Evolutionary conservation across 2,888 invertebrate genomes (phyloP).

Genomic region (Troides oblongomaculatus): DNA sequence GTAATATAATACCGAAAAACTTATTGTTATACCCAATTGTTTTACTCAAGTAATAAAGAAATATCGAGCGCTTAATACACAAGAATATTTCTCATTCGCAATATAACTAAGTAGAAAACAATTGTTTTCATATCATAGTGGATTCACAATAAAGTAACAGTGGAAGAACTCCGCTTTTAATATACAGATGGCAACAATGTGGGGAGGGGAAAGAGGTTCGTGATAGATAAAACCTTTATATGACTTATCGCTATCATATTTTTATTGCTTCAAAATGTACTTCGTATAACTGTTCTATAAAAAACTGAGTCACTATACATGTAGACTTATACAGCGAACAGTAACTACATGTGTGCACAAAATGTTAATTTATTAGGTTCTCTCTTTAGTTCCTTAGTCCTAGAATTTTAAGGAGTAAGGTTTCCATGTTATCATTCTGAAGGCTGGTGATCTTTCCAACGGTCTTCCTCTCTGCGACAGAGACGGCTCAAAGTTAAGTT

Average conservation of each 20-base stretch:
- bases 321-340: neutral
- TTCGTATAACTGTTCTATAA: slow-evolving; percentile 1
- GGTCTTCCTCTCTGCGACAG: too few relatives aligned
- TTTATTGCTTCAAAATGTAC: slow-evolving; percentile 13
- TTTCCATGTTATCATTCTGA: too few relatives aligned
- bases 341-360: neutral
- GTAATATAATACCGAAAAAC: neutral
- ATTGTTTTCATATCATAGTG: neutral
- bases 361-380: neutral
- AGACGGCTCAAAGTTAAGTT: too few relatives aligned
- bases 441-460: too few relatives aligned
- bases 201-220: slow-evolving; percentile 2
- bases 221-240: slow-evolving; percentile 12
- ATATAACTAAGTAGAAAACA: neutral
- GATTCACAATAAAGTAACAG: neutral
- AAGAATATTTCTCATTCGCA: neutral
- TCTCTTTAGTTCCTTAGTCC: neutral
- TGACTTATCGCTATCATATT: slow-evolving; percentile 14
- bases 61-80: neutral
- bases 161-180: neutral
- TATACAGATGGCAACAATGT: neutral
- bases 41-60: neutral
- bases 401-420: neutral
- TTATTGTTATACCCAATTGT: neutral
- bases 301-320: slow-evolving; percentile 5